Conservation (phyloP, 2,113 vertebrate genomes). For the Fulica atra region DNA sequence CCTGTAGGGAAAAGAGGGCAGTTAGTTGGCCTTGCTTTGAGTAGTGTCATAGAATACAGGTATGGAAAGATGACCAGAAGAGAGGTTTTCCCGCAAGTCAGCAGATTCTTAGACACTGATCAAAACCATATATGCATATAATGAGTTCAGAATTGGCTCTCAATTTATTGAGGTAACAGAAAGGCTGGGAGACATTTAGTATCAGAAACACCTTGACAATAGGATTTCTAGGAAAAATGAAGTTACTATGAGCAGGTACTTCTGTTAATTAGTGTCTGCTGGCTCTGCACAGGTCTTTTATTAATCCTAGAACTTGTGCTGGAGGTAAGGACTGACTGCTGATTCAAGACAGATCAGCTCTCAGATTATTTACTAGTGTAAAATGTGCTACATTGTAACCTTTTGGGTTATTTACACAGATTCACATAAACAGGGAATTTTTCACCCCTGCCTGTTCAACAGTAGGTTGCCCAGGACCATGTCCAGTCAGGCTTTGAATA, state of each 20-base stretch:
- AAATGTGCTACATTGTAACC: background rate
- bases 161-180: background rate
- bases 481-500: background rate
- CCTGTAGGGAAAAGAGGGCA: background rate
- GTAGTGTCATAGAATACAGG: background rate
- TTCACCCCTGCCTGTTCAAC: background rate
- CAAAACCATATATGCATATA: background rate
- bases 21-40: background rate
- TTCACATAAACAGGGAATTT: background rate
- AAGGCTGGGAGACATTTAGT: background rate
- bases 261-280: background rate
- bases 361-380: background rate
- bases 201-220: background rate
- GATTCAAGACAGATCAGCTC: background rate
- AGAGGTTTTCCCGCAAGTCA: background rate
- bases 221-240: background rate
- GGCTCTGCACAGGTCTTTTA: background rate
- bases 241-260: background rate
- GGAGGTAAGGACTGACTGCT: background rate
- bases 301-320: background rate
- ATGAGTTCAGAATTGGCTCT: background rate
- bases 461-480: background rate
- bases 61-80: background rate
- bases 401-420: background rate
- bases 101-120: background rate